Base-by-base conservation (phyloP, 2,888 invertebrate genomes). In the Anorthoa munda region DNA sequence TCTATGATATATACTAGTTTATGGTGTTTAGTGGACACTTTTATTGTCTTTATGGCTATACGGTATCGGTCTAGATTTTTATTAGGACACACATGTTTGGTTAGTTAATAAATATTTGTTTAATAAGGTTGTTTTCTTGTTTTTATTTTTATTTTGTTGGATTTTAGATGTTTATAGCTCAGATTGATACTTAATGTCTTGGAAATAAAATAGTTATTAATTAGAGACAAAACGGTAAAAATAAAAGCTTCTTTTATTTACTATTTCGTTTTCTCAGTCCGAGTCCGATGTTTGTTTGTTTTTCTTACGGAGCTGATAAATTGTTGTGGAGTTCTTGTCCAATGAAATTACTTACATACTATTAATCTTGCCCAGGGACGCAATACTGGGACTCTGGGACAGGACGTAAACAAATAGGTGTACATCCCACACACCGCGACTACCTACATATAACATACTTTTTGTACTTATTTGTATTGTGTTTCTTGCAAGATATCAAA, bases 281-380 rank as follows among this genome's bases (percentile, higher is more conserved):
- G 31, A 15, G 39, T 50, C 7, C n/a, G 31, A 26, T 31, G 5
- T 21, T 4, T 11, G 9, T 17, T 61, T 53, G 18, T 51, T 59
- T 72, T 46, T 23, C 7, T 31, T 45, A 11, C 39, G 26, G 31
- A 18, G 21, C n/a, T 77, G 68, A 68, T 26, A 77, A 58, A 74
- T 58, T 31, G 68, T 5, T 56, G 65, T 73, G 26, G 58, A 51
- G 59, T 78, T 45, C 31, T 39, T 58, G 46, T 71, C 31, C 26
- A 71, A 77, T 77, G 50, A 77, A 51, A 77, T 66, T 51, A 66
- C 50, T 50, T 64, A 5, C 21, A 46, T 21, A 67, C 56, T 18
- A 77, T 74, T 68, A 67, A 74, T 74, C 74, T 74, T 66, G 15
- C 12, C 50, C 68, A 73, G 46, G 31, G 50, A 46, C 77, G 11